phyloP scores from a whole-genome alignment of 2,888 invertebrate species.

The Hydroisotoma schaefferi region DNA sequence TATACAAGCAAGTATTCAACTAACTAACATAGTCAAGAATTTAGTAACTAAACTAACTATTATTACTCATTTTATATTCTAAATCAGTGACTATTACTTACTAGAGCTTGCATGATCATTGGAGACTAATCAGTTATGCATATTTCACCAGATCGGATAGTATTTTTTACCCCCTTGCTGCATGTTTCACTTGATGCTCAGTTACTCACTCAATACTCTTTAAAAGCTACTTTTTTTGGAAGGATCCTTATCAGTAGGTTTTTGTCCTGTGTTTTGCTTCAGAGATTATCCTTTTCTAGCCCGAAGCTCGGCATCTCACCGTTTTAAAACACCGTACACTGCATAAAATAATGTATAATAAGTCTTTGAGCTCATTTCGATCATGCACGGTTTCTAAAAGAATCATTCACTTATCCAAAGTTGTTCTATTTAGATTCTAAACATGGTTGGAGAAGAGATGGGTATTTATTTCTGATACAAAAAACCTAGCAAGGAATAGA shows the following conservation, averaged over 20 bases:
- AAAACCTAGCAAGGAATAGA: background rate
- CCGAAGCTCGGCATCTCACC: no score
- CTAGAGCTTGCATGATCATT: background rate
- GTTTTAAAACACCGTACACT: no score
- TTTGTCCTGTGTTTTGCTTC: background rate
- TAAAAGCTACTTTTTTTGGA: background rate
- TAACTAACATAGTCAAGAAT: background rate
- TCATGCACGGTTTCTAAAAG: background rate
- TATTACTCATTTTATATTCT: background rate
- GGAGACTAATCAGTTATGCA: conserved; percentile 28
- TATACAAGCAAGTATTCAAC: background rate
- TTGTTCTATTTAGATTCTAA: background rate
- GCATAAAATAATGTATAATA: background rate
- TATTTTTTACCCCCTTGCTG: background rate
- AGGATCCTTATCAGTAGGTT: background rate
- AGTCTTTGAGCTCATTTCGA: background rate
- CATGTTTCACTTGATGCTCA: background rate
- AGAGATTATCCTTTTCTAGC: background rate
- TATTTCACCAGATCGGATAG: conserved; percentile 23
- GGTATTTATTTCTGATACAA: no score
- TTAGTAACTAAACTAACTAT: background rate
- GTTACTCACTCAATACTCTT: no score
- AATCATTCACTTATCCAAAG: background rate
- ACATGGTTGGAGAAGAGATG: background rate
- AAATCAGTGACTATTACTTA: background rate